Percentiles rank a stretch among this genome's conserved stretches.
These are phyloP conservation scores for Mugil cephalus DNA, from an alignment of 2,113 vertebrate species.

Conservation along the genomic window DNA sequence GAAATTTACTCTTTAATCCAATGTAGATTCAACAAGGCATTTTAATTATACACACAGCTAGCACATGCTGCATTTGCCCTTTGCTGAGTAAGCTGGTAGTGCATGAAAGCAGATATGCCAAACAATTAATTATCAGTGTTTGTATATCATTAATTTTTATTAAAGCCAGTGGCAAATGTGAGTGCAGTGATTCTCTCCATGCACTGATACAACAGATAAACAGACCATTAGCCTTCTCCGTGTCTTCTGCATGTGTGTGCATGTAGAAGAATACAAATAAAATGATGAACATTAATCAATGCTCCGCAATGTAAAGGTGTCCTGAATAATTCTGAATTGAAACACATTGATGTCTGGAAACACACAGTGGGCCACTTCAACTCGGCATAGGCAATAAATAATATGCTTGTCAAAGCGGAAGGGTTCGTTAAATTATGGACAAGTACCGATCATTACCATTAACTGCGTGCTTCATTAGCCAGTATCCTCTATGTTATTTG, in stretches of 20 bases:
- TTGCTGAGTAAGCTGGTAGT: constrained; percentile 64
- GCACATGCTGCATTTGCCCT: constrained; percentile 52
- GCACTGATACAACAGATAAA: constrained; percentile 69
- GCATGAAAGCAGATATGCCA: constrained; percentile 64
- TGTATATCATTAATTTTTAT: constrained; percentile 83
- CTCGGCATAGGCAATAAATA: constrained; percentile 53
- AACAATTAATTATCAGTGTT: constrained; percentile 81
- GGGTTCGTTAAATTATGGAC: constrained; percentile 61
- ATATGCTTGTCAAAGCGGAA: constrained; percentile 52
- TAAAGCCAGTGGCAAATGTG: constrained; percentile 73
- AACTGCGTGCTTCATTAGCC: constrained; percentile 59
- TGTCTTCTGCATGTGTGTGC: constrained; percentile 20
- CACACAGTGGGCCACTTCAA: constrained; percentile 33
- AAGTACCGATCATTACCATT: constrained; percentile 64
- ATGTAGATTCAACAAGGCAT: constrained; percentile 35
- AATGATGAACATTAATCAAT: constrained; percentile 24
- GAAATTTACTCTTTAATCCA: constrained; percentile 47
- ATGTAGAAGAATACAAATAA: constrained; percentile 35
- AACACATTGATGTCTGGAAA: constrained; percentile 25
- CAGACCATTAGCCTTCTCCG: constrained; percentile 69
- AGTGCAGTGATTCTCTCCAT: constrained; percentile 55
- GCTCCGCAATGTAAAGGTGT: constrained; percentile 20
- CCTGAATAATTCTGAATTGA: constrained; percentile 22
- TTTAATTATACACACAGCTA: constrained; percentile 54
- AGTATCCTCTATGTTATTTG: constrained; percentile 53